Evolutionary conservation across 2,888 invertebrate species (phyloP), one percentile per base, ranked within the genome.

Genomic region (Nymphalis urticae): DNA sequence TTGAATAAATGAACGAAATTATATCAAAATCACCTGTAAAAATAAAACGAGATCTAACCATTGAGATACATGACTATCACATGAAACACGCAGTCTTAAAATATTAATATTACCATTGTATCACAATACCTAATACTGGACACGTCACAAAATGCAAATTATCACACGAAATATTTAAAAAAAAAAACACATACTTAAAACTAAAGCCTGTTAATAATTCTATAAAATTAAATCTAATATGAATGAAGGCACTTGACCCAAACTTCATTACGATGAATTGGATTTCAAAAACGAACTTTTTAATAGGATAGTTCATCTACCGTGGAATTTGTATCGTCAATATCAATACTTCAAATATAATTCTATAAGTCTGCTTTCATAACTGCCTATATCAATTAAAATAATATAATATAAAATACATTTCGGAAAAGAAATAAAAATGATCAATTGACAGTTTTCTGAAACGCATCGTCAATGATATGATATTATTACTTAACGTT

Each of bases 41-140:
- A 76, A 73, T 76, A 77, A 78, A 74, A 79, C 80, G 83, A 83
- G 81, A 83, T 83, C 83, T 77, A 77, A 78, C 71, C 71, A 69
- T 75, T 75, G 79, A 79, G 78, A 80, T 77, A 77, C 75, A 67
- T 72, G 69, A 72, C 72, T 78, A 79, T 80, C 78, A 81, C 80
- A 77, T 73, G 67, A 78, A 77, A 77, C 79, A 82, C 79, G 79
- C 82, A 83, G 81, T 82, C 82, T 81, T 81, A 80, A 72, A 71
- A 70, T 68, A 68, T 73, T 72, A 74, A 75, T 73, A 70, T 72
- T 74, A 76, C 70, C 70, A 71, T 75, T 76, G 75, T 75, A 79
- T 78, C 76, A 79, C 77, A 79, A 82, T 79, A 77, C 76, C 73
- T 86, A 87, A 87, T 87, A 87, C 87, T 87, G 86, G 80, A 81